Conservation (phyloP, 2,113 vertebrate genomes). For the Sterrhoptilus dennistouni region DNA sequence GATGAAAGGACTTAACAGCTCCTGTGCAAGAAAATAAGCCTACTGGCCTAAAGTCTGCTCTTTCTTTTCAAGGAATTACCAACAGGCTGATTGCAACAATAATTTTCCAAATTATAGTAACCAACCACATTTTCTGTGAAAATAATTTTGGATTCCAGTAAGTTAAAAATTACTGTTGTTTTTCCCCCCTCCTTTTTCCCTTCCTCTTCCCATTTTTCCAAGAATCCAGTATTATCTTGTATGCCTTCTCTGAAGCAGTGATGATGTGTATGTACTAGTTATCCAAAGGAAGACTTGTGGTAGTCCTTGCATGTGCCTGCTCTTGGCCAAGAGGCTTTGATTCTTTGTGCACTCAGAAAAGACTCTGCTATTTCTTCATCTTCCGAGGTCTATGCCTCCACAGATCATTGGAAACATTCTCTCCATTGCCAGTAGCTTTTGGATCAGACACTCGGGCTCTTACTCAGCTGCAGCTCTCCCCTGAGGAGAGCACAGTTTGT, state of each 20-base stretch:
- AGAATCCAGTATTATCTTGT: background rate
- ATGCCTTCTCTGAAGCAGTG: background rate
- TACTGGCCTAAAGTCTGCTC: background rate
- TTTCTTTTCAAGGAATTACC: background rate
- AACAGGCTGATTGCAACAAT: background rate
- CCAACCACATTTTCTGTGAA: background rate
- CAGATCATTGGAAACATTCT: background rate
- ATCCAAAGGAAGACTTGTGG: fast-evolving
- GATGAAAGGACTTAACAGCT: background rate
- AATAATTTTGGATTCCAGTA: slow-evolving; percentile 1
- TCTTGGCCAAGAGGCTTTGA: background rate
- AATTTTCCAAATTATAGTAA: background rate
- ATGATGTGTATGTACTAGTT: background rate
- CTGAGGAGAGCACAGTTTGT: background rate
- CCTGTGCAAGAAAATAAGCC: background rate
- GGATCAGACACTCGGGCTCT: background rate
- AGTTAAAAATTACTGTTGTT: background rate
- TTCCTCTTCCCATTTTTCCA: background rate
- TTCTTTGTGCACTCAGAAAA: background rate
- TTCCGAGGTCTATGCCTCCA: background rate
- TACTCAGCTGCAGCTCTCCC: background rate
- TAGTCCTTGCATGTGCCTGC: background rate
- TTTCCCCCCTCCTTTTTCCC: background rate
- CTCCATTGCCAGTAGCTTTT: background rate
- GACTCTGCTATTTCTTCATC: background rate